Evolutionary conservation across 2,888 invertebrate species (phyloP).

Genomic region (Seladonia tumulorum): DNA sequence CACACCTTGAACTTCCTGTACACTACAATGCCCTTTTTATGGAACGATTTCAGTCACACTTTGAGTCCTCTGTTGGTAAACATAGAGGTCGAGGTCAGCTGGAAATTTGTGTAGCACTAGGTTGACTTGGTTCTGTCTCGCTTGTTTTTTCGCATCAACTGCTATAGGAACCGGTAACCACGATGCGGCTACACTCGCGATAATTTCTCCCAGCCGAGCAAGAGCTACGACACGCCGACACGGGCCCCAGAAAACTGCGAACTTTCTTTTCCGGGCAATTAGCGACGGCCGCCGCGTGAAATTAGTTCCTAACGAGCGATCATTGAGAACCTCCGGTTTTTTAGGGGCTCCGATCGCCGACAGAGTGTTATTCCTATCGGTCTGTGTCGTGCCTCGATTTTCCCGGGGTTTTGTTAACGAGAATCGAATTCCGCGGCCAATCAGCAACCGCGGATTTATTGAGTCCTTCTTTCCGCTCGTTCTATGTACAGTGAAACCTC

Average conservation of each 20-base stretch:
- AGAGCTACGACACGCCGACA: conserved; percentile 9
- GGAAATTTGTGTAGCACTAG: not conserved
- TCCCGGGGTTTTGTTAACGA: conserved; percentile 26
- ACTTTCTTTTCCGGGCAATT: conserved; percentile 53
- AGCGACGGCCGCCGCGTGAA: conserved; percentile 37
- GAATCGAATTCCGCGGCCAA: conserved; percentile 29
- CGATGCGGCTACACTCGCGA: conserved; percentile 1
- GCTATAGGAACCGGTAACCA: conserved; percentile 12
- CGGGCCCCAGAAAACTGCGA: not conserved
- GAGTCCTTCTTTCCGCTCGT: not conserved
- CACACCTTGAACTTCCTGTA: not conserved
- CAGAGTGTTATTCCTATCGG: not conserved
- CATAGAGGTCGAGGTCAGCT: too few species aligned
- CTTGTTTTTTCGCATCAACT: conserved; percentile 21
- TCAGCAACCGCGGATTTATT: conserved; percentile 11
- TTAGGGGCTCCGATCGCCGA: conserved; percentile 9
- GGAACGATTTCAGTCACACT: not conserved
- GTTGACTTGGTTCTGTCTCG: not conserved
- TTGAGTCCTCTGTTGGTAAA: not conserved
- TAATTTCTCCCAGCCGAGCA: conserved; percentile 38
- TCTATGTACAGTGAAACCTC: too few species aligned
- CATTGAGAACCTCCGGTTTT: conserved; percentile 28
- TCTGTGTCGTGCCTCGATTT: not conserved
- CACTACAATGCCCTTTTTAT: not conserved
- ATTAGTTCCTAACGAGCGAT: conserved; percentile 60